phyloP scores from a whole-genome alignment of 2,888 invertebrate species.

The Noctua janthe region DNA sequence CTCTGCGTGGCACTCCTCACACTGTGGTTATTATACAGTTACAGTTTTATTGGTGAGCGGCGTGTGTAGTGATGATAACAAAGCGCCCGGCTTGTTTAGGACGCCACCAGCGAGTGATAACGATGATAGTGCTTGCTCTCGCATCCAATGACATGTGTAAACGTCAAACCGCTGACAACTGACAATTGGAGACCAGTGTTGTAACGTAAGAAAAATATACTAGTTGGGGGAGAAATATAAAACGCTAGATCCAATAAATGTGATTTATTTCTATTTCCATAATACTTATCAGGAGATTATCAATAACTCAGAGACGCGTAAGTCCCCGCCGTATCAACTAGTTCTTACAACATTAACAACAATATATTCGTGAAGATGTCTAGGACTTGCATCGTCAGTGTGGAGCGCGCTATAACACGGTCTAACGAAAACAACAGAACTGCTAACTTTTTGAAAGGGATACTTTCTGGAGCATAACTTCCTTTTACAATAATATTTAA shows the following conservation, averaged over 20 bases:
- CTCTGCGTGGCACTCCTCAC: slow-evolving; percentile 19
- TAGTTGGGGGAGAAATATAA: slow-evolving; percentile 42
- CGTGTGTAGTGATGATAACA: slow-evolving; percentile 41
- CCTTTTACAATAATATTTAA: slow-evolving; percentile 19
- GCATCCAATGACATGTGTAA: slow-evolving; percentile 23
- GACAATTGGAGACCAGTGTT: slow-evolving; percentile 55
- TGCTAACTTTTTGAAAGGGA: slow-evolving; percentile 1
- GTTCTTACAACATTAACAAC: slow-evolving; percentile 66
- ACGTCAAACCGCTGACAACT: slow-evolving; percentile 44
- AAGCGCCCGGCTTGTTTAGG: slow-evolving; percentile 45
- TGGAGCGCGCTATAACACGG: neutral
- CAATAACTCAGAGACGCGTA: slow-evolving; percentile 64
- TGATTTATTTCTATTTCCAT: slow-evolving; percentile 83
- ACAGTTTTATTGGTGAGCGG: neutral
- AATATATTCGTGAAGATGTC: slow-evolving; percentile 42
- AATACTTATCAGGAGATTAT: slow-evolving; percentile 82
- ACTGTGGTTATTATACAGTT: neutral
- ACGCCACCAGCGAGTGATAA: slow-evolving; percentile 53
- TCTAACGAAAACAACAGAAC: slow-evolving; percentile 17
- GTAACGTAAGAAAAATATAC: slow-evolving; percentile 33
- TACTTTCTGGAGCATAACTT: slow-evolving; percentile 3
- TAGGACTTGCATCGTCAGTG: slow-evolving; percentile 4
- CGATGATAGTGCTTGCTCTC: slow-evolving; percentile 22
- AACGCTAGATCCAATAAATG: slow-evolving; percentile 81
- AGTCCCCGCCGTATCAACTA: slow-evolving; percentile 67